Evolutionary conservation across 2,113 vertebrate genomes (phyloP).

Genomic region (Phasianus colchicus): DNA sequence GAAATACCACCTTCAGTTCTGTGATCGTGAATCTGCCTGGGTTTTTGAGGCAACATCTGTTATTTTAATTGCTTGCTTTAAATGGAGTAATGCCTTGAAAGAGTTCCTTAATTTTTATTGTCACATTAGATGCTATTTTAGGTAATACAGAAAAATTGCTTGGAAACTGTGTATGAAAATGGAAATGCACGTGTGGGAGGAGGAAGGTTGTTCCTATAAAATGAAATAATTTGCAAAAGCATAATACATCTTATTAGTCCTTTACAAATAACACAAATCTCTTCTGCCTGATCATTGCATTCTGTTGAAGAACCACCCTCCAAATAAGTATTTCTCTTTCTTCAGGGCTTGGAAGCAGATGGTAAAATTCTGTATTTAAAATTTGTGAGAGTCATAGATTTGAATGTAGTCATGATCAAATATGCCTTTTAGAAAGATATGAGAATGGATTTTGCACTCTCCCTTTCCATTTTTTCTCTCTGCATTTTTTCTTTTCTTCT

Average conservation of each 20-base stretch:
- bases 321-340: not conserved
- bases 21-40: constrained; percentile 14
- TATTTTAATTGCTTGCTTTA: constrained; percentile 52
- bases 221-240: constrained; percentile 24
- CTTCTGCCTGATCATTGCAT: not conserved
- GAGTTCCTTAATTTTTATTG: constrained; percentile 63
- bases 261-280: constrained; percentile 18
- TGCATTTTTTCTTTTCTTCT: not conserved
- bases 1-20: constrained; percentile 5
- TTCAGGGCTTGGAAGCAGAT: constrained; percentile 47
- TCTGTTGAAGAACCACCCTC: constrained; percentile 11
- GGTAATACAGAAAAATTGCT: constrained; percentile 43
- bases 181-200: constrained; percentile 5
- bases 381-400: constrained; percentile 14
- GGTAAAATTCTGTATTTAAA: constrained; percentile 50
- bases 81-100: constrained; percentile 27
- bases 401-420: not conserved
- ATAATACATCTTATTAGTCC: not conserved
- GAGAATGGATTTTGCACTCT: not conserved
- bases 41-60: constrained; percentile 40
- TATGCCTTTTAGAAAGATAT: not conserved
- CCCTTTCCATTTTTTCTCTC: not conserved
- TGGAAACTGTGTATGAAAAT: constrained; percentile 1
- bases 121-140: constrained; percentile 31
- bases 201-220: not conserved